These are phyloP conservation scores for Sepioteuthis lessoniana DNA, from an alignment of 2,888 invertebrate species.

Conservation along the genomic window DNA sequence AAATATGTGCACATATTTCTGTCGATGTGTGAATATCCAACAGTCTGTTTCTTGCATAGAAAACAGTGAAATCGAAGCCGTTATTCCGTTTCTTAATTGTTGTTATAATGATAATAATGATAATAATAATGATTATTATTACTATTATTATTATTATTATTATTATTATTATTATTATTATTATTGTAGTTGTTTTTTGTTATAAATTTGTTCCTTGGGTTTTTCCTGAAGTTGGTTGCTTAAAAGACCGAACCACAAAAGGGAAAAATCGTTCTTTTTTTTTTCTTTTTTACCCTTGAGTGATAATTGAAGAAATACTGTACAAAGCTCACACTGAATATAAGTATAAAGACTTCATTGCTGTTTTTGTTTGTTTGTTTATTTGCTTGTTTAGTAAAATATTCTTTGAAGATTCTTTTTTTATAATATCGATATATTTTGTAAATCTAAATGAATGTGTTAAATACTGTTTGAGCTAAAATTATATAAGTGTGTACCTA, in stretches of 20 bases:
- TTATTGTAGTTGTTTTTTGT: no score
- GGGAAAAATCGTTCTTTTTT: not conserved
- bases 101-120: no score
- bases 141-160: no score
- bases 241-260: not conserved
- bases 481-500: no score
- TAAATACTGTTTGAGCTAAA: no score
- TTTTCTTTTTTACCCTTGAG: not conserved
- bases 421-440: no score
- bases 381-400: not conserved
- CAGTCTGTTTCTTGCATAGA: not conserved
- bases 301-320: no score
- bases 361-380: not conserved
- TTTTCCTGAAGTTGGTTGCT: not conserved
- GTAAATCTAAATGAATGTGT: no score
- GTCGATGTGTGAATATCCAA: not conserved
- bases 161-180: no score
- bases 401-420: no score
- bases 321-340: not conserved
- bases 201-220: not conserved
- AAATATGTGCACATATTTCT: not conserved
- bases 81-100: not conserved
- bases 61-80: not conserved
- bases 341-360: not conserved
- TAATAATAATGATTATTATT: no score